Conservation (phyloP, 2,797 vertebrate species). For the Pipistrellus pygmaeus region DNA sequence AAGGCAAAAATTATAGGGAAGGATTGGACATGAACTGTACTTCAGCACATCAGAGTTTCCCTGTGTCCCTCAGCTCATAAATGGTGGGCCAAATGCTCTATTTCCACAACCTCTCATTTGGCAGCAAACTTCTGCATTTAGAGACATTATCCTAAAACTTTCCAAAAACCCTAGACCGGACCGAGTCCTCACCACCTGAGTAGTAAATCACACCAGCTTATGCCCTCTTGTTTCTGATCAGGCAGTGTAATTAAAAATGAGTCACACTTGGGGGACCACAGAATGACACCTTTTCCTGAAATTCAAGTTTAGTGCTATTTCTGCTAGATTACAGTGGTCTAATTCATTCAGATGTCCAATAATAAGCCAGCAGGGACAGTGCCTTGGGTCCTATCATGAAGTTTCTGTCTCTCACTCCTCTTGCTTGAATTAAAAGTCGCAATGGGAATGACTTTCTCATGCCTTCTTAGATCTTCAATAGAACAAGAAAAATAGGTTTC, state of each 20-base stretch:
- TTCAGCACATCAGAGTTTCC: not conserved
- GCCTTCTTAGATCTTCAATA: conserved; percentile 23
- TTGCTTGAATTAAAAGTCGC: conserved; percentile 19
- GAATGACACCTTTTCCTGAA: conserved; percentile 67
- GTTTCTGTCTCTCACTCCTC: conserved; percentile 19
- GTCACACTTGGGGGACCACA: conserved; percentile 60
- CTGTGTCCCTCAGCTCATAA: not conserved
- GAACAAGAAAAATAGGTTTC: not conserved
- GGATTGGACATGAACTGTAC: not conserved
- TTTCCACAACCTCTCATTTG: not conserved
- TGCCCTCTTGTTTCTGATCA: conserved; percentile 55
- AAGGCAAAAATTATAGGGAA: not conserved
- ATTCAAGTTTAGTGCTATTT: conserved; percentile 60
- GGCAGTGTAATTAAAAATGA: conserved; percentile 74
- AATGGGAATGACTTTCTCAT: not conserved
- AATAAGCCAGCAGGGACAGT: conserved; percentile 54
- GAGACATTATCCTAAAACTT: conserved; percentile 38
- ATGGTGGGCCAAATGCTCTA: not conserved
- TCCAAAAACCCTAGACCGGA: conserved; percentile 58
- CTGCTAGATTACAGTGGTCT: conserved; percentile 48
- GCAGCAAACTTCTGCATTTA: not conserved
- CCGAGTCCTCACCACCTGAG: conserved; percentile 51
- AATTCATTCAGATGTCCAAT: conserved; percentile 67
- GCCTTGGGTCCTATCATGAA: not conserved
- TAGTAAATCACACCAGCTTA: conserved; percentile 57